Conservation (phyloP, 2,113 vertebrate genomes). For the Casuarius casuarius region DNA sequence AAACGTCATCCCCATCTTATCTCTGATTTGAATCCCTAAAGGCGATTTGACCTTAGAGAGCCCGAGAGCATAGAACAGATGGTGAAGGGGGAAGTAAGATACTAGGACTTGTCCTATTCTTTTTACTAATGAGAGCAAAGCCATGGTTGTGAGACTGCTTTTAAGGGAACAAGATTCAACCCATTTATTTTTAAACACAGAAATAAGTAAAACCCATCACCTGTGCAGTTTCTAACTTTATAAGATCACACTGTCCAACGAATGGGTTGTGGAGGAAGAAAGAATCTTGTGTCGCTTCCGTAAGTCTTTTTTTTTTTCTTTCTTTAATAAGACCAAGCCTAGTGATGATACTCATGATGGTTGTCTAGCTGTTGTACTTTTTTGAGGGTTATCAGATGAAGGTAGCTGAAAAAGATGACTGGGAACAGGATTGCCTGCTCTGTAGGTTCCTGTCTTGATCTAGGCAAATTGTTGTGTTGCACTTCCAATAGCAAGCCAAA, state of each 20-base stretch:
- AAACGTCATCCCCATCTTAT: slow-evolving; percentile 41
- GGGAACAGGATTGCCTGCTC: neutral
- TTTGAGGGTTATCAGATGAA: neutral
- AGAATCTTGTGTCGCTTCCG: neutral
- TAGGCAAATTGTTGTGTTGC: neutral
- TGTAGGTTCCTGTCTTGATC: neutral
- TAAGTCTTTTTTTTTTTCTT: neutral
- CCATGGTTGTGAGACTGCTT: neutral
- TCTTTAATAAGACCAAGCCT: neutral
- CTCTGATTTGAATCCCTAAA: slow-evolving; percentile 40
- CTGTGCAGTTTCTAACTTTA: neutral
- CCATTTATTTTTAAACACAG: neutral
- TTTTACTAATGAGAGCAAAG: neutral
- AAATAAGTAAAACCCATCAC: neutral
- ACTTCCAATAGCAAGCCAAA: neutral
- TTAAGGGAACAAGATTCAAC: neutral
- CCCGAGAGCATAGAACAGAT: slow-evolving; percentile 36
- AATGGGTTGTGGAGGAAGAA: neutral
- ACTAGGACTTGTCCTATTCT: slow-evolving; percentile 7
- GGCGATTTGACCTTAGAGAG: slow-evolving; percentile 40
- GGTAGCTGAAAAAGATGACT: neutral
- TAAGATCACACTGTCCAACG: neutral
- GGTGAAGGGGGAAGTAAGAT: neutral
- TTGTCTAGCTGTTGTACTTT: neutral
- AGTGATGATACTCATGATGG: neutral